A percentile compares a stretch with the other conserved stretches of the same genome.
Conservation (phyloP, 2,888 invertebrate genomes). For the Drosophila kokeensis region DNA sequence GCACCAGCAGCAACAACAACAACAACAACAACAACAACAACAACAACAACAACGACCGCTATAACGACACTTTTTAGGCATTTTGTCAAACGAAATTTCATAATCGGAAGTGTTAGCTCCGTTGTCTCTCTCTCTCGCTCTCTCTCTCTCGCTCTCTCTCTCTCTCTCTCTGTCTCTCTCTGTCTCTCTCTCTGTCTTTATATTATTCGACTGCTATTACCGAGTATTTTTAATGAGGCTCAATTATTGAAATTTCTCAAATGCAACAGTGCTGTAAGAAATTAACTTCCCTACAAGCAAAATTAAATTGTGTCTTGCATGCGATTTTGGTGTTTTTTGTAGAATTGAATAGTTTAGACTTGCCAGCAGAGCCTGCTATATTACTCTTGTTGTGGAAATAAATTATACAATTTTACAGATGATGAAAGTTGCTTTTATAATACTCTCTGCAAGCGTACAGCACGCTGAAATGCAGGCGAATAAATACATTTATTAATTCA, state of each 20-base stretch:
- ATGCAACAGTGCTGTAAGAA: constrained; percentile 64
- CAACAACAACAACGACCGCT: constrained; percentile 15
- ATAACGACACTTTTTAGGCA: constrained; percentile 56
- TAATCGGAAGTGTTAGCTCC: constrained; percentile 74
- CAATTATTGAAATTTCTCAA: constrained; percentile 79
- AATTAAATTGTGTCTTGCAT: constrained; percentile 20
- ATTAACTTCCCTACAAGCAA: constrained; percentile 50
- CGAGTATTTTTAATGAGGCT: constrained; percentile 67
- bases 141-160: not conserved
- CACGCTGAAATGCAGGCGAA: not conserved
- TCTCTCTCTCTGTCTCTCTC: not conserved
- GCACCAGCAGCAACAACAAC: constrained; percentile 24
- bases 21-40: constrained; percentile 14
- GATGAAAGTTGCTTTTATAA: not conserved
- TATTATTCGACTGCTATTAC: constrained; percentile 53
- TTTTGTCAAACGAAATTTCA: constrained; percentile 76
- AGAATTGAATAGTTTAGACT: not conserved
- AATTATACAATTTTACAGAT: not conserved
- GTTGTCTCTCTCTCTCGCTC: constrained; percentile 1
- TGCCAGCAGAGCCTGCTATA: not conserved
- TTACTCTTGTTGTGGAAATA: not conserved
- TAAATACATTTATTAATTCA: not conserved
- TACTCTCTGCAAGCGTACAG: not conserved
- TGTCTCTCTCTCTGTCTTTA: constrained; percentile 22
- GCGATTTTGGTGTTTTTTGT: constrained; percentile 1